Evolutionary conservation across 2,888 invertebrate genomes (phyloP), one percentile per base, ranked within the genome.

Genomic region (Eudasyphora cyanicolor): DNA sequence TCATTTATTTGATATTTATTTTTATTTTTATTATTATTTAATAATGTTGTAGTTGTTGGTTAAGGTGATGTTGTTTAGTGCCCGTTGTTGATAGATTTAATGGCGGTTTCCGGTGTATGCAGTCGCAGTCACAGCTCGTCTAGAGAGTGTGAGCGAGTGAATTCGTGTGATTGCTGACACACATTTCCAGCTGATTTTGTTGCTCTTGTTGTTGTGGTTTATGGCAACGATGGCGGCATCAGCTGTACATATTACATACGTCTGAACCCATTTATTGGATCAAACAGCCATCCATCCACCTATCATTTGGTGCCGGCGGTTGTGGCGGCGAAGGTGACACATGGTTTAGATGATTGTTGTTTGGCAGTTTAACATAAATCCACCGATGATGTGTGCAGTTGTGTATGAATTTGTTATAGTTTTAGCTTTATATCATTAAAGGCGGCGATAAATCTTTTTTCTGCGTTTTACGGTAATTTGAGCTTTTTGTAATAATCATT

Each of bases 41-140:
- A 51, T 51, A 51, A 51, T 21, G 21, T 51, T 21, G 45, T 45
- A n/a, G 45, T 45, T 45, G 45, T 45, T 45, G 45, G 14, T 32
- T 32, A n/a, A n/a, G 45, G 14, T 32, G 4, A 8, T 8, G 4
- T 32, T 32, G 32, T 4, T 32, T 32, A 6, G n/a, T 1, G 78
- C 10, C 21, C 73, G 42, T 74, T 78, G 19, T 73, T 80, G 24
- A n/a, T 62, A 57, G 78, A 69, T 79, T 54, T 74, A 76, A 67
- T 81, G 71, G 64, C 77, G 71, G 70, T 78, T 84, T 84, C 83
- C 83, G 83, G 83, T 80, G 35, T 76, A 3, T 38, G 64, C 12
- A 12, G n/a, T n/a, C n/a, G n/a, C n/a, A n/a, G n/a, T n/a, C n/a
- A n/a, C n/a, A n/a, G n/a, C n/a, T n/a, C n/a, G n/a, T n/a, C n/a